Evolutionary conservation across 1,140 invertebrate species (phyloP).

Genomic region (Drosophila pectinifera): DNA sequence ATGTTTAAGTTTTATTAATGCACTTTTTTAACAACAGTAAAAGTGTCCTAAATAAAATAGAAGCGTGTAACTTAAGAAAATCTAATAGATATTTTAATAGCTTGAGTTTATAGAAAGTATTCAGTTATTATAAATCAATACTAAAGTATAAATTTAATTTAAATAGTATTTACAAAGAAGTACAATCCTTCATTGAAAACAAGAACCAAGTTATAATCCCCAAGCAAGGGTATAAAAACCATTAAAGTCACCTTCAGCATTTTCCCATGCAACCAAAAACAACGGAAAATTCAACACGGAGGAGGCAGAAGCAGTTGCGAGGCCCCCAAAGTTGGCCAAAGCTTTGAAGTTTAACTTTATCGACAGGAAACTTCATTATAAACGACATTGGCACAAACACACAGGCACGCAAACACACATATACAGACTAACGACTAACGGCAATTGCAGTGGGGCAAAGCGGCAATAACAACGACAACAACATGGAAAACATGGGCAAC

Average conservation of each 20-base stretch:
- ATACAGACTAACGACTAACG: slow-evolving; percentile 29
- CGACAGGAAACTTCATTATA: slow-evolving; percentile 83
- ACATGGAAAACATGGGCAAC: slow-evolving; percentile 45
- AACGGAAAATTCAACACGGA: slow-evolving; percentile 17
- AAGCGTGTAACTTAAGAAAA: accelerated
- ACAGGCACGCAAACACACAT: slow-evolving; percentile 25
- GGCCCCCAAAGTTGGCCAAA: slow-evolving; percentile 38
- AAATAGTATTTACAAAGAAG: background rate
- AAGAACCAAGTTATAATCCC: slow-evolving; percentile 13
- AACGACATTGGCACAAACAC: slow-evolving; percentile 78
- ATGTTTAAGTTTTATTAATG: too few relatives aligned
- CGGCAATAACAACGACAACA: slow-evolving; percentile 36
- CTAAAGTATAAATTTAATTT: background rate
- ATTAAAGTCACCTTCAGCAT: slow-evolving; percentile 66
- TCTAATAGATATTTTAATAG: too few relatives aligned
- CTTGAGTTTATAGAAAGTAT: too few relatives aligned
- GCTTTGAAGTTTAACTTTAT: slow-evolving; percentile 76
- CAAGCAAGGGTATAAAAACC: slow-evolving; percentile 26
- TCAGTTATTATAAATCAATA: background rate
- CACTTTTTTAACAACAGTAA: background rate
- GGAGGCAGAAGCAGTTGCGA: slow-evolving; percentile 6
- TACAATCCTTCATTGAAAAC: background rate
- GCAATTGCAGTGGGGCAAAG: slow-evolving; percentile 50
- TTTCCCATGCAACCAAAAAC: slow-evolving; percentile 33
- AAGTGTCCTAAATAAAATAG: background rate